Percentiles rank a stretch among this genome's conserved stretches.
phyloP scores from a whole-genome alignment of 2,888 invertebrate genomes.

The Hanleya hanleyi region DNA sequence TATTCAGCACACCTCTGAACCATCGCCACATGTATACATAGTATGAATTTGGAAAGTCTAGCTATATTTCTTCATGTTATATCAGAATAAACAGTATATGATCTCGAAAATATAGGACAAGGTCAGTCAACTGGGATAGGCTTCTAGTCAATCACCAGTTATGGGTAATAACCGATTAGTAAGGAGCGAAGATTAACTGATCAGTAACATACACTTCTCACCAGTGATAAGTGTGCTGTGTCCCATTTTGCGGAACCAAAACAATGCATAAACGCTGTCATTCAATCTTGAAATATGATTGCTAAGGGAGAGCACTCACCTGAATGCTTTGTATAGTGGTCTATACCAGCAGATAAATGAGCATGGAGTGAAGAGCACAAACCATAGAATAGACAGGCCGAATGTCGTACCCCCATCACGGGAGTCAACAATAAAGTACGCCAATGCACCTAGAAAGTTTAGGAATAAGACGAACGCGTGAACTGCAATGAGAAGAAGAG shows the following conservation, averaged over 20 bases:
- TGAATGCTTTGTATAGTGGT: slow-evolving; percentile 98
- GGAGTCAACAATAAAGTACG: slow-evolving; percentile 79
- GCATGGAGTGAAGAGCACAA: slow-evolving; percentile 93
- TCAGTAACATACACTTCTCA: neutral
- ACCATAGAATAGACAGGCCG: slow-evolving; percentile 91
- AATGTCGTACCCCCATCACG: slow-evolving; percentile 81
- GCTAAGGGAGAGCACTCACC: slow-evolving; percentile 71
- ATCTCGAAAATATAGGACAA: too few species aligned
- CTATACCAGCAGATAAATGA: slow-evolving; percentile 99
- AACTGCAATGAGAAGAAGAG: slow-evolving; percentile 79
- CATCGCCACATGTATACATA: too few species aligned
- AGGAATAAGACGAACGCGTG: slow-evolving; percentile 89
- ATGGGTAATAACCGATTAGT: too few species aligned
- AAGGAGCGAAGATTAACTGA: neutral
- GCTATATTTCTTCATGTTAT: too few species aligned
- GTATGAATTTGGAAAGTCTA: too few species aligned
- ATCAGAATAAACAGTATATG: too few species aligned
- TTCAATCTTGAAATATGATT: too few species aligned
- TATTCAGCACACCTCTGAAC: too few species aligned
- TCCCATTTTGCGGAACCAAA: too few species aligned
- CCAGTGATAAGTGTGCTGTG: neutral
- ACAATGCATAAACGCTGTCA: too few species aligned
- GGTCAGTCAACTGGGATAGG: too few species aligned
- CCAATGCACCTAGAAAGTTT: slow-evolving; percentile 90
- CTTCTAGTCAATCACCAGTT: too few species aligned